Base-by-base conservation (phyloP, 2,113 vertebrate genomes). In the Lampris megalopsis region DNA sequence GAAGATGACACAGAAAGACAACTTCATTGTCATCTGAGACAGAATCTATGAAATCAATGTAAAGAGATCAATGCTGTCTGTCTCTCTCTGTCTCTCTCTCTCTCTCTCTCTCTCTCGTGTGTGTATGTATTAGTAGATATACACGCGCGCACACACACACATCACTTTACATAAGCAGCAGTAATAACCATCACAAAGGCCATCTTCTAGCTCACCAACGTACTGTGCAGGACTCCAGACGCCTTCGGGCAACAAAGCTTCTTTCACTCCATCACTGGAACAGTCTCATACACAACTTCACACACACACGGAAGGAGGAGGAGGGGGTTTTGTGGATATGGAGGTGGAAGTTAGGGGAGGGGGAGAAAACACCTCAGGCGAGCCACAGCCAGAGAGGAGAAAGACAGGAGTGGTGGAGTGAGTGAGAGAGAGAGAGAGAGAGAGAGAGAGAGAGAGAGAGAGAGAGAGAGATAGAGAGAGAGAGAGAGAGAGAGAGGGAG, bases 41-140 rank as follows among this genome's bases (percentile, higher is more conserved):
- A 66, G 79, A 82, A 88, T 91, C 87, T 75, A 84, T 85, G 83
- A 87, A 91, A 88, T 89, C 88, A 89, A 86, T 90, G 75, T 60
- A 63, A 79, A 41, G 63, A 87, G 79, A 91, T 92, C 89, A 88
- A 91, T 88, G 78, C 66, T 0, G 47, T 59, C 72, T 77, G 71
- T 50, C 56, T 70, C 69, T 68, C 68, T 81, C 73, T 78, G 54
- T 53, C 43, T 60, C 45, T 50, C 48, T 45, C 9, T 24, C 41
- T 8, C 40, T 11, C 52, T 13, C n/a, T 13, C n/a, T 38, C 9
- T 13, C 7, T 24, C 24, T 24, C 24, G 24, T 24, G 24, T 24
- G 24, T 24, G 24, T 24, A 24, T 24, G 24, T 24, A 24, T 24
- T 24, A 24, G 0, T 24, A 24, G 24, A 24, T 24, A 24, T 24